A percentile compares a stretch with the other conserved stretches of the same genome.
These are phyloP conservation scores for Ardeotis arabs DNA, from an alignment of 2,113 vertebrate genomes.

Conservation along the genomic window DNA sequence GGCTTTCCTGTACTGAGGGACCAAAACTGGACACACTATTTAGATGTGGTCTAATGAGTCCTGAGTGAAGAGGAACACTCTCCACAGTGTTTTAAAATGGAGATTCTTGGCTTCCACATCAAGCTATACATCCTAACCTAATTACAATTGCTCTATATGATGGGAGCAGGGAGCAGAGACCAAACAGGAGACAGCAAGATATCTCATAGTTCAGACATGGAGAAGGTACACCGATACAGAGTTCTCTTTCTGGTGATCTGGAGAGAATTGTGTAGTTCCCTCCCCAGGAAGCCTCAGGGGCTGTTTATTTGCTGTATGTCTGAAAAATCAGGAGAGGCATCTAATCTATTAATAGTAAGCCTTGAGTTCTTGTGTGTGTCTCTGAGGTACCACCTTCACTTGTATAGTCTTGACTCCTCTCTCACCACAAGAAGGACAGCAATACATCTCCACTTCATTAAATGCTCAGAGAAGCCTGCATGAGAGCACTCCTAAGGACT, in stretches of 20 bases:
- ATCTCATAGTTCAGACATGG: not conserved
- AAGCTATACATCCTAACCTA: not conserved
- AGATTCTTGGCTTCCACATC: not conserved
- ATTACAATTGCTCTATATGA: not conserved
- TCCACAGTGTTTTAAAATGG: not conserved
- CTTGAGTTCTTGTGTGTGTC: not conserved
- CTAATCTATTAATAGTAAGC: not conserved
- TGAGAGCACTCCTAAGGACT: not conserved
- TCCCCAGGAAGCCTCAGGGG: not conserved
- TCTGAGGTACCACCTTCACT: not conserved
- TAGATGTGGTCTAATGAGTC: not conserved
- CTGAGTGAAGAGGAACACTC: not conserved
- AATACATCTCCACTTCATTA: rapidly evolving
- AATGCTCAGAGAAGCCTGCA: not conserved
- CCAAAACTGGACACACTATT: not conserved
- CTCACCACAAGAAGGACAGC: not conserved
- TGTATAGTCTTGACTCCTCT: not conserved
- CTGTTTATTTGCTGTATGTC: not conserved
- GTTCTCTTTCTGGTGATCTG: not conserved
- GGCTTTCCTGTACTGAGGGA: not conserved
- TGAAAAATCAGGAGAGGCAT: not conserved
- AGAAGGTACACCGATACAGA: not conserved
- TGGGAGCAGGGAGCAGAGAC: not conserved
- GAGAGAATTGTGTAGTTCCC: not conserved
- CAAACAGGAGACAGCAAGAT: not conserved